These are phyloP conservation scores for Pluvianellus socialis DNA, from an alignment of 2,113 vertebrate species.

Conservation along the genomic window DNA sequence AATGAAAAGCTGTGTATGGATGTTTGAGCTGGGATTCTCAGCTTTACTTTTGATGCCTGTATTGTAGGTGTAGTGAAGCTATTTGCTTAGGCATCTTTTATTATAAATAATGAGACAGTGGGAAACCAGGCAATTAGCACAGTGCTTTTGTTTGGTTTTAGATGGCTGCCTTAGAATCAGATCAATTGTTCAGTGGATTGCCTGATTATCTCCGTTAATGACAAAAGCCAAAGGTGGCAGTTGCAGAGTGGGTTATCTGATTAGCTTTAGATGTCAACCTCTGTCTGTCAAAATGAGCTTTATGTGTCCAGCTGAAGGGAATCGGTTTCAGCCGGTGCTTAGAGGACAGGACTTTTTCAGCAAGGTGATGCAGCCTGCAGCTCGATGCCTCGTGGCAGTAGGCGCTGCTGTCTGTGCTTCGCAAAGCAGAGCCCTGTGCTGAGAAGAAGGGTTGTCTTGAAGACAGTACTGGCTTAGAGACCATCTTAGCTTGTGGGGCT, in stretches of 20 bases:
- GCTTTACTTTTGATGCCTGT: neutral
- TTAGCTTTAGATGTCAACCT: neutral
- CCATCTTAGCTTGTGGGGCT: neutral
- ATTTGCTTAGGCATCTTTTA: neutral
- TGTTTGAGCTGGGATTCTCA: neutral
- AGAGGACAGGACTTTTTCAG: neutral
- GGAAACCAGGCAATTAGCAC: neutral
- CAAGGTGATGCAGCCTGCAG: neutral
- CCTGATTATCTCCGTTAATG: neutral
- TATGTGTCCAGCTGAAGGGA: neutral
- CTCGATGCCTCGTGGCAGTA: rapidly evolving
- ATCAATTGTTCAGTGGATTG: neutral
- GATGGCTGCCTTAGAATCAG: neutral
- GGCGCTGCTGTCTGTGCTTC: neutral
- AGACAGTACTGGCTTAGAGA: neutral
- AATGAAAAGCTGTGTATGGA: neutral
- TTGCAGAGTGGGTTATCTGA: neutral
- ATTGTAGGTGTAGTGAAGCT: neutral
- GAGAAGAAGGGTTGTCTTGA: neutral
- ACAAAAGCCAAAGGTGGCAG: neutral
- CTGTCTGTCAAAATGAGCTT: neutral
- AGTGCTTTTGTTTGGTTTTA: neutral
- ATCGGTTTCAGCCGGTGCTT: neutral
- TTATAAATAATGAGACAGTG: neutral
- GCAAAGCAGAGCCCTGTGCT: neutral